These are phyloP conservation scores for Lycorma delicatula DNA, from an alignment of 1,140 invertebrate genomes.

Conservation along the genomic window DNA sequence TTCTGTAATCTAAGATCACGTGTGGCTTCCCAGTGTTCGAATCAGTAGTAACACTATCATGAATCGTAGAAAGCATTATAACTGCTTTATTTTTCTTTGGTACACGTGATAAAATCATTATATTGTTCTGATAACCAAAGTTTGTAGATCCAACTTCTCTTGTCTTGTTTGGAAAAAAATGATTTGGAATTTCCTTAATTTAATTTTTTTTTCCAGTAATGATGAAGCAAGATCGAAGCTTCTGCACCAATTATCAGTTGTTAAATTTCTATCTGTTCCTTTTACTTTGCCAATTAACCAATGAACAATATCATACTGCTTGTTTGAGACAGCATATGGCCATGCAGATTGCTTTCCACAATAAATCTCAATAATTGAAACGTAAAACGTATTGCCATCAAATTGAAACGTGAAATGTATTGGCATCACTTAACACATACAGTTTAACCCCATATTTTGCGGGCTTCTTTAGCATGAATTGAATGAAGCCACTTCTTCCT, in stretches of 20 bases:
- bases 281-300: background rate
- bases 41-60: slow-evolving; percentile 25
- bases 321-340: slow-evolving; percentile 1
- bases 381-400: slow-evolving; percentile 21
- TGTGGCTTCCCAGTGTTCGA: slow-evolving; percentile 25
- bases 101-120: slow-evolving; percentile 20
- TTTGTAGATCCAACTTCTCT: slow-evolving; percentile 5
- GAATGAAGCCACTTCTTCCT: slow-evolving; percentile 31
- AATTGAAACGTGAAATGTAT: background rate
- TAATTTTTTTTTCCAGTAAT: slow-evolving; percentile 24
- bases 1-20: slow-evolving; percentile 30
- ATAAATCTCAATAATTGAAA: slow-evolving; percentile 2
- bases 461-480: slow-evolving; percentile 32
- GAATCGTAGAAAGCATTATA: slow-evolving; percentile 32
- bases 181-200: slow-evolving; percentile 23
- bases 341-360: background rate
- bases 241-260: slow-evolving; percentile 32
- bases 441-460: slow-evolving; percentile 27
- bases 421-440: slow-evolving; percentile 27
- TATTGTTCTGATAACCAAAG: slow-evolving; percentile 17
- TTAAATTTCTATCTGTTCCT: slow-evolving; percentile 30
- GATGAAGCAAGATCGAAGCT: slow-evolving; percentile 17
- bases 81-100: slow-evolving; percentile 28
- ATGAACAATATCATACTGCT: background rate
- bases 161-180: slow-evolving; percentile 21